A percentile compares a stretch with the other conserved stretches of the same genome.
Conservation (phyloP, 2,888 invertebrate genomes). For the Silvanus unidentatus region DNA sequence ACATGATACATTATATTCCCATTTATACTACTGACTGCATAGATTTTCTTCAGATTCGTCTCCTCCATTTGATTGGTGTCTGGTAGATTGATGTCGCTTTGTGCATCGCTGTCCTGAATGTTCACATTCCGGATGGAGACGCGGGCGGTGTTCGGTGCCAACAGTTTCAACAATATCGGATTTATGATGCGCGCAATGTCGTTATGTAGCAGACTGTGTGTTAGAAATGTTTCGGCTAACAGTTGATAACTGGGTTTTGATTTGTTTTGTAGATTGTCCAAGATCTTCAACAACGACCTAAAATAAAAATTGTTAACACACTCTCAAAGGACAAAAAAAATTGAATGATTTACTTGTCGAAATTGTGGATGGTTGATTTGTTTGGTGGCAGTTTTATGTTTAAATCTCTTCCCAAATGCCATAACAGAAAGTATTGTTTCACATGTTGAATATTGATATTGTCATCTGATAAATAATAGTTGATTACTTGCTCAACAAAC, state of each 20-base stretch:
- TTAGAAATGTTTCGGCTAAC: constrained; percentile 69
- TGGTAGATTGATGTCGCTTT: constrained; percentile 34
- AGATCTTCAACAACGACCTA: constrained; percentile 66
- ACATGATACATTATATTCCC: constrained; percentile 68
- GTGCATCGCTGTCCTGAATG: constrained; percentile 51
- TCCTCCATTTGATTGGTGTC: constrained; percentile 37
- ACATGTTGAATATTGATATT: constrained; percentile 53
- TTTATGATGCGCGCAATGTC: constrained; percentile 74
- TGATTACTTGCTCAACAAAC: constrained; percentile 67
- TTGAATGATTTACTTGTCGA: constrained; percentile 56
- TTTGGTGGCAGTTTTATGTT: constrained; percentile 47
- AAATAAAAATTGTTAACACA: constrained; percentile 27
- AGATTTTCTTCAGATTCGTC: constrained; percentile 55
- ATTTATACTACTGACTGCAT: constrained; percentile 75
- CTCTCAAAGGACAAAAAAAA: neutral
- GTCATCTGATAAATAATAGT: constrained; percentile 46
- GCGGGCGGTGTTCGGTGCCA: constrained; percentile 75
- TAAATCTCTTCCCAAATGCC: constrained; percentile 72
- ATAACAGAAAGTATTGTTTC: constrained; percentile 61
- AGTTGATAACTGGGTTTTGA: constrained; percentile 54
- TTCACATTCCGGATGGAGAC: constrained; percentile 72
- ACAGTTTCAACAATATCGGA: constrained; percentile 66
- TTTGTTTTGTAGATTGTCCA: constrained; percentile 60
- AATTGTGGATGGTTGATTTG: constrained; percentile 49
- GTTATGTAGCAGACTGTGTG: constrained; percentile 65